Evolutionary conservation across 64 coral and sea anemone species (phyloP), one percentile per base, ranked within the genome.

Genomic region (Acropora tenuis): DNA sequence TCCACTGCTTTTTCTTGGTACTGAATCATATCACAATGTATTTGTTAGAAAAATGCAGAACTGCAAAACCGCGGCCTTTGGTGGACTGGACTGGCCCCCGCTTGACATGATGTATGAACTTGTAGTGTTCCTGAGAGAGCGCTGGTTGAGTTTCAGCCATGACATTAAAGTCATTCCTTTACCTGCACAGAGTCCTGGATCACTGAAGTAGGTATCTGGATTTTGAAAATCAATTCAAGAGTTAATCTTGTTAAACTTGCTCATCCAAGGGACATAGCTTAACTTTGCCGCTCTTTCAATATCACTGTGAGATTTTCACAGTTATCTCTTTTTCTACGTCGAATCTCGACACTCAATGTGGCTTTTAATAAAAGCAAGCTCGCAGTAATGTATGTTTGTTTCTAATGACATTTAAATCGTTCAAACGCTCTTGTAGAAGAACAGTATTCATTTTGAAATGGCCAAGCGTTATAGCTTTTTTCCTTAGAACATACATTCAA

Each of bases 201-300:
- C 95, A 82, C 95, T 97, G 48, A 94, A 97, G 78, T 92, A 97
- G 74, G 93, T 97, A 20, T 84, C 95, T 97, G 46, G 46, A 53
- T 65, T 15, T 53, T 6, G 10, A 55, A 55, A 55, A 55, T 7
- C 5, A 55, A 55, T 55, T 5, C 52, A 3, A 55, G 6, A 10
- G 52, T 5, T 10, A 1, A 5, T 2, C 10, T 5, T 55, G 15
- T 46, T 46, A 46, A 77, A 46, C 44, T 77, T 55, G 52, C 52
- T 10, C 30, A 63, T 83, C 46, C 40, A 47, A 79, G 77, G 10
- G 13, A 6, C 12, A 47, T 48, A 18, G 43, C 4, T 47, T 79
- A 30, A 30, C 30, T 30, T 30, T 30, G 30, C 30, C 30, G 30
- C 30, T 30, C 30, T 30, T 30, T 30, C 30, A 30, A 30, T 30